phyloP scores from a whole-genome alignment of 2,797 vertebrate species.

The Salmo trutta region DNA sequence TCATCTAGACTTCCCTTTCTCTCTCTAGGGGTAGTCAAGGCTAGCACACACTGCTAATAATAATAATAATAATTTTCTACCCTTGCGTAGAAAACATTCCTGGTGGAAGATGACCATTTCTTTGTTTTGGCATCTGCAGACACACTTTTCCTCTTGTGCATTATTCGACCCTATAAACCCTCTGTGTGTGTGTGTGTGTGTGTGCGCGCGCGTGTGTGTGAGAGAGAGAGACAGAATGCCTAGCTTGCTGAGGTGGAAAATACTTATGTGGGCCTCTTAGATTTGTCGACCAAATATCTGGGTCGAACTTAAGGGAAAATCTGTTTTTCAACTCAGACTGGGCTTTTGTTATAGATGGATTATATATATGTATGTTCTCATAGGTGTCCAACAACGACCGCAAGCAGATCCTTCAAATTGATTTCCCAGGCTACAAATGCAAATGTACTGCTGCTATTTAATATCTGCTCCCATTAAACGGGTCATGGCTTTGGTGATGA shows the following conservation, averaged over 20 bases:
- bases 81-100: slow-evolving; percentile 18
- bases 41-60: slow-evolving; percentile 37
- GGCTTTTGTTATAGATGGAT: not conserved
- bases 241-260: too few species aligned
- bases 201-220: too few species aligned
- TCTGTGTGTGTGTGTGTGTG: too few species aligned
- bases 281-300: too few species aligned
- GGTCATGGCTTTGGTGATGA: not conserved
- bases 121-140: slow-evolving; percentile 38
- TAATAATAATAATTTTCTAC: slow-evolving; percentile 7
- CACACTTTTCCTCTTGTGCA: not conserved
- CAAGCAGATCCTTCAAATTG: not conserved
- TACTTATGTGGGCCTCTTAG: too few species aligned
- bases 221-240: too few species aligned
- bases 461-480: slow-evolving; percentile 2
- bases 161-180: too few species aligned
- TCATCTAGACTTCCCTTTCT: not conserved
- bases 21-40: slow-evolving; percentile 18
- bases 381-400: not conserved
- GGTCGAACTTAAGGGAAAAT: too few species aligned
- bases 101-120: slow-evolving; percentile 12
- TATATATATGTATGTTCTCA: not conserved
- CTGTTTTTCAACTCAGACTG: not conserved
- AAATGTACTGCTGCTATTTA: not conserved
- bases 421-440: not conserved